phyloP scores from a whole-genome alignment of 2,797 vertebrate species.

The Smutsia temminckii region DNA sequence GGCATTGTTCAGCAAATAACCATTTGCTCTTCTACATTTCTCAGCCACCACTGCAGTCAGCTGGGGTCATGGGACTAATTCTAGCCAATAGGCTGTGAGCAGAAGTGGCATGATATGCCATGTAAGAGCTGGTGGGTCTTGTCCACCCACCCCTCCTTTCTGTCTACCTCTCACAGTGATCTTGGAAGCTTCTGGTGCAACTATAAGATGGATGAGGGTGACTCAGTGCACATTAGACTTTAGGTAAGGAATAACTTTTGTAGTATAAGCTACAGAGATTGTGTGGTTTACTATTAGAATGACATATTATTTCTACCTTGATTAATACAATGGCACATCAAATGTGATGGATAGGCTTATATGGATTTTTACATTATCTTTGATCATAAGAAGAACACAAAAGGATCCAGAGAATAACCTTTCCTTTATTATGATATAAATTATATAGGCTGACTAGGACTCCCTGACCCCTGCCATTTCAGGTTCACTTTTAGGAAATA shows the following conservation, averaged over 20 bases:
- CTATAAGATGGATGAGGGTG: fast-evolving
- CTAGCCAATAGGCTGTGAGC: not conserved
- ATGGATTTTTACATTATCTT: not conserved
- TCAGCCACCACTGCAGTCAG: not conserved
- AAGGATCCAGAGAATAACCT: not conserved
- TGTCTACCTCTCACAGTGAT: not conserved
- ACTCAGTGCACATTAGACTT: not conserved
- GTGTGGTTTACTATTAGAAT: not conserved
- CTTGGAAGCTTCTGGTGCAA: not conserved
- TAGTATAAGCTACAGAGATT: not conserved
- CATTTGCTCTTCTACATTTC: not conserved
- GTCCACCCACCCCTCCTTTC: not conserved
- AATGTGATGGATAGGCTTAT: not conserved
- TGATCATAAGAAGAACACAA: not conserved
- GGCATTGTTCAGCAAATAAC: not conserved
- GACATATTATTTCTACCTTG: not conserved
- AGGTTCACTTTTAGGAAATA: not conserved
- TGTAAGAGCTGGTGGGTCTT: not conserved
- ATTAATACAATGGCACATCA: not conserved
- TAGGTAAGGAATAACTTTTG: not conserved
- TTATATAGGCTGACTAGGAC: not conserved
- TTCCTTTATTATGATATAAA: slow-evolving; percentile 3
- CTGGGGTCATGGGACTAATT: not conserved
- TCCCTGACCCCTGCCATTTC: not conserved
- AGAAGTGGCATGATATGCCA: not conserved